A percentile compares a stretch with the other conserved stretches of the same genome.
These are phyloP conservation scores for Decapterus maruadsi DNA, from an alignment of 2,797 vertebrate genomes.

Conservation along the genomic window DNA sequence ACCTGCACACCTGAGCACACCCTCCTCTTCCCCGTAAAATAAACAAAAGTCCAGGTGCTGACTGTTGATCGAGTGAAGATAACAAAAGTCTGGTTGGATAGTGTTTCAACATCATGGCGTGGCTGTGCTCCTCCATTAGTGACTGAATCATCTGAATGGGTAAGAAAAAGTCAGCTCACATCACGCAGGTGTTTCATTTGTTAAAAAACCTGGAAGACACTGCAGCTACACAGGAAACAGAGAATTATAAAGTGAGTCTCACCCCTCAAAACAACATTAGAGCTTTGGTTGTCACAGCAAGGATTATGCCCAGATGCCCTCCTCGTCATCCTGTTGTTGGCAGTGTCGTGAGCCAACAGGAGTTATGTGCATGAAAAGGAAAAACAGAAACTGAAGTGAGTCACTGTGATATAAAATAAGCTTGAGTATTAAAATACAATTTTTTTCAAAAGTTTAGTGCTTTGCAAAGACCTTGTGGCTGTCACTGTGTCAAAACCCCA, in stretches of 20 bases:
- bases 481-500: too few species aligned
- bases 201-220: slow-evolving; percentile 1
- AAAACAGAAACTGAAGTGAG: slow-evolving; percentile 51
- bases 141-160: slow-evolving; percentile 91
- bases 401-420: slow-evolving; percentile 2
- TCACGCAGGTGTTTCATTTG: not conserved
- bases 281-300: slow-evolving; percentile 94
- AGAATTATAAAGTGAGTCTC: slow-evolving; percentile 74
- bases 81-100: slow-evolving; percentile 94
- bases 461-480: not conserved
- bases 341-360: slow-evolving; percentile 67
- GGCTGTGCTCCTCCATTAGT: slow-evolving; percentile 95
- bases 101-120: slow-evolving; percentile 93
- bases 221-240: not conserved
- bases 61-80: slow-evolving; percentile 79
- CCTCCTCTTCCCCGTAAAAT: slow-evolving; percentile 63
- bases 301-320: slow-evolving; percentile 98
- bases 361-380: slow-evolving; percentile 78
- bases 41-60: slow-evolving; percentile 66
- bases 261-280: slow-evolving; percentile 96
- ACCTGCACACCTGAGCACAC: slow-evolving; percentile 71
- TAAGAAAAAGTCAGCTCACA: slow-evolving; percentile 6
- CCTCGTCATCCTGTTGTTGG: slow-evolving; percentile 95
- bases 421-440: not conserved
- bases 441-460: not conserved